Evolutionary conservation across 2,888 invertebrate species (phyloP).

Genomic region (Perithous albicinctus): DNA sequence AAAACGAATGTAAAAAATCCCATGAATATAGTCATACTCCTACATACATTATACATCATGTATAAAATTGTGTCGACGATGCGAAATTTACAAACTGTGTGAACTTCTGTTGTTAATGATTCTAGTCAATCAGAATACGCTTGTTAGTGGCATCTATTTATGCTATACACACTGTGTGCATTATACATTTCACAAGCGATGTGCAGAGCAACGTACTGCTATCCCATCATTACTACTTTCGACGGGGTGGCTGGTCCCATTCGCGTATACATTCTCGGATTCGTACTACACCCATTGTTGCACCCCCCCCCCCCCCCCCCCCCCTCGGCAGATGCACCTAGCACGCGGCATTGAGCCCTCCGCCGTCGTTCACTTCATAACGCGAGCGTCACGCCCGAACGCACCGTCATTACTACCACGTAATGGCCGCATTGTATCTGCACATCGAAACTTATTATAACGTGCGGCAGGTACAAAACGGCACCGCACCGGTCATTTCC

Average conservation of each 20-base stretch:
- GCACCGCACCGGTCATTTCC: constrained; percentile 32
- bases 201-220: background rate
- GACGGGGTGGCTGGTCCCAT: constrained; percentile 31
- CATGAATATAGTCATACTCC: too few species aligned
- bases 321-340: constrained; percentile 73
- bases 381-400: constrained; percentile 75
- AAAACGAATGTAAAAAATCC: too few species aligned
- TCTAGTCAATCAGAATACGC: constrained; percentile 17
- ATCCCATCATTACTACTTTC: constrained; percentile 29
- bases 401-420: constrained; percentile 77
- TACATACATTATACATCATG: too few species aligned
- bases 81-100: background rate
- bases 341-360: background rate
- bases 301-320: background rate
- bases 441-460: constrained; percentile 74
- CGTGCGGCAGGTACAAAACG: constrained; percentile 64
- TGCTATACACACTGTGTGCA: background rate
- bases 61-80: background rate
- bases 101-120: background rate
- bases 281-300: constrained; percentile 28
- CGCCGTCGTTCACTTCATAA: constrained; percentile 70
- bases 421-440: constrained; percentile 79
- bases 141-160: background rate
- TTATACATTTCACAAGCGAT: constrained; percentile 8
- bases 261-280: constrained; percentile 9